Conservation (phyloP, 2,797 vertebrate species). For the Epinephelus coioides region DNA sequence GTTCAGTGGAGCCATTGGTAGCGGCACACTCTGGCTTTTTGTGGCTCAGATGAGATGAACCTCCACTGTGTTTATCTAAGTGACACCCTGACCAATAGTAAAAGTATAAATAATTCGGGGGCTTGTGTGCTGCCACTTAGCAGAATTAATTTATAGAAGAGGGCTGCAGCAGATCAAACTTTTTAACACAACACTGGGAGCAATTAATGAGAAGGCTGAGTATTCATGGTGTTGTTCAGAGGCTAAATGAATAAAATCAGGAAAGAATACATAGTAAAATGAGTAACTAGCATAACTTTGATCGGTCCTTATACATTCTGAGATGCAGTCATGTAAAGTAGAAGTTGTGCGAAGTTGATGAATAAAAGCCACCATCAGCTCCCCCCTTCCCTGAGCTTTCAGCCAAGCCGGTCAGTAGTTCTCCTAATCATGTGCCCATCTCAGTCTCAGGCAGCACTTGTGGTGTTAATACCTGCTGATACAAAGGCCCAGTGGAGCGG, state of each 20-base stretch:
- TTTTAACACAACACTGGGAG: conserved; percentile 35
- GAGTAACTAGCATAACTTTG: conserved; percentile 29
- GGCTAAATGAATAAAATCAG: conserved; percentile 5
- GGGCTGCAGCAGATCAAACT: conserved; percentile 47
- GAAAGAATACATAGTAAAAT: not conserved
- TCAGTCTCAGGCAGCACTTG: conserved; percentile 75
- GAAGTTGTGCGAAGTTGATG: conserved; percentile 59
- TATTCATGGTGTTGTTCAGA: conserved; percentile 19
- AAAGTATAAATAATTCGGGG: conserved; percentile 85
- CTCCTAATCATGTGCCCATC: conserved; percentile 71
- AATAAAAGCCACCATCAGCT: conserved; percentile 47
- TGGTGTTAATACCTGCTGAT: conserved; percentile 82
- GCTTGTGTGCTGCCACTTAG: conserved; percentile 83
- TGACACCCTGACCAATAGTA: conserved; percentile 82
- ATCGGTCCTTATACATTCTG: conserved; percentile 1
- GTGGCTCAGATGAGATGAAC: conserved; percentile 89
- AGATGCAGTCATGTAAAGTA: conserved; percentile 50
- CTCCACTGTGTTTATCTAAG: conserved; percentile 88
- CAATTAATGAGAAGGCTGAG: conserved; percentile 1
- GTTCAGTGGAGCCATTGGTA: conserved; percentile 84
- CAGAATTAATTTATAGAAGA: conserved; percentile 84
- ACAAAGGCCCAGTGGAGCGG: conserved; percentile 82
- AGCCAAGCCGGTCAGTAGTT: conserved; percentile 41
- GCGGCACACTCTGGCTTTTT: conserved; percentile 88
- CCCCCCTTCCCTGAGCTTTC: conserved; percentile 37